Percentiles rank a stretch among this genome's conserved stretches.
These are phyloP conservation scores for Crax fasciolata DNA, from an alignment of 2,797 vertebrate species.

Conservation along the genomic window DNA sequence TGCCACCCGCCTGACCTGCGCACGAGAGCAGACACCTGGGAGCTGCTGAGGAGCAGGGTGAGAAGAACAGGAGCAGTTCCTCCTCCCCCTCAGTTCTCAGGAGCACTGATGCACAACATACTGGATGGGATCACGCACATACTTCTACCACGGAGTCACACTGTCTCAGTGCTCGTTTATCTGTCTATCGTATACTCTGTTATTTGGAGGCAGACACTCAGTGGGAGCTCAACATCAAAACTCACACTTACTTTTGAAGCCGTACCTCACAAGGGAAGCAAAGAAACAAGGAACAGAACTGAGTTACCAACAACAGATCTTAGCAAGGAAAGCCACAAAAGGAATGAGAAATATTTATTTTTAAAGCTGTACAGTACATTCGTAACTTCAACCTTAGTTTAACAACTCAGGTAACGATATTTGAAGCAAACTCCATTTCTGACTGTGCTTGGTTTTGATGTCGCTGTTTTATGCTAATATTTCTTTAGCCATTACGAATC, in stretches of 20 bases:
- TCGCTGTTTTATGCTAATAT: neutral
- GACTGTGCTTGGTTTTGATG: neutral
- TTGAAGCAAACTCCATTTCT: neutral
- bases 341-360: neutral
- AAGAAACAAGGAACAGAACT: conserved; percentile 10
- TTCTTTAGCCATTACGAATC: neutral
- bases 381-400: neutral
- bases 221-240: neutral
- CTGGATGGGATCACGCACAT: neutral
- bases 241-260: neutral
- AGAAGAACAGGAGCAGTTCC: neutral
- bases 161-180: neutral
- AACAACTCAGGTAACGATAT: neutral
- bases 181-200: neutral
- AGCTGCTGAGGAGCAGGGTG: neutral
- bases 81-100: neutral
- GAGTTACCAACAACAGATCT: neutral
- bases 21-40: neutral
- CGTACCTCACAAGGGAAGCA: neutral
- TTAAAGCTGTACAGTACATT: neutral
- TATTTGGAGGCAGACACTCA: neutral
- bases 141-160: neutral
- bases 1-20: neutral
- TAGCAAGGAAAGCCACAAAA: neutral
- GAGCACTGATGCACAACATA: neutral